Base-by-base conservation (phyloP, 2,113 vertebrate genomes). In the Burhinus oedicnemus region DNA sequence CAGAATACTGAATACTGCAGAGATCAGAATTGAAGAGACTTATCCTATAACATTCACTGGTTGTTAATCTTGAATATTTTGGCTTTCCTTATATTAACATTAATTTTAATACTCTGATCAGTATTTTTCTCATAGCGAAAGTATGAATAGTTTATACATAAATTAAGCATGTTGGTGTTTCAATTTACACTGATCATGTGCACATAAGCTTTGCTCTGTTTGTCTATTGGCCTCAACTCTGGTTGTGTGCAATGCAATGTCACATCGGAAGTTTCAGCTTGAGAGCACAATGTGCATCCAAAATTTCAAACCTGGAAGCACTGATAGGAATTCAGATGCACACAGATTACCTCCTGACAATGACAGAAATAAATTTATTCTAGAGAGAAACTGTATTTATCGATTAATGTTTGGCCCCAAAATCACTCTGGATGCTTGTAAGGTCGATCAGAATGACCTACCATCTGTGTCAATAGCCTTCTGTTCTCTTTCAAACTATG, bases 251-350 rank as follows among this genome's bases (percentile, higher is more conserved):
- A 96, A 44, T 78, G 90, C 91, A 82, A 94, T 90, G 96, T 97
- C 85, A 44, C 90, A 76, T 95, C 57, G 87, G 64, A 70, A n/a
- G 79, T 94, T 97, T 96, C 96, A 95, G 96, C 96, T 78, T 90
- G 87, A 97, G 52, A 97, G 87, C 96, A 97, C 97, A 96, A 97
- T 95, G 95, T 96, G 95, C 96, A 97, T 89, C 89, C 82, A 95
- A 97, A 97, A 65, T 94, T 95, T 95, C 79, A 93, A 93, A 95
- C 85, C 71, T 97, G 91, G 84, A 96, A 97, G 93, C 89, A 72
- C 60, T 90, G 92, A 91, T 86, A 93, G 95, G 87, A 95, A 89
- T 85, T 92, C 83, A 97, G 93, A 95, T 94, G 91, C 90, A 88
- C 93, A 93, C 45, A 91, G 81, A 95, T 95, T 95, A 94, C 75